Conservation (phyloP, 2,113 vertebrate genomes). For the Megatriorchis doriae region DNA sequence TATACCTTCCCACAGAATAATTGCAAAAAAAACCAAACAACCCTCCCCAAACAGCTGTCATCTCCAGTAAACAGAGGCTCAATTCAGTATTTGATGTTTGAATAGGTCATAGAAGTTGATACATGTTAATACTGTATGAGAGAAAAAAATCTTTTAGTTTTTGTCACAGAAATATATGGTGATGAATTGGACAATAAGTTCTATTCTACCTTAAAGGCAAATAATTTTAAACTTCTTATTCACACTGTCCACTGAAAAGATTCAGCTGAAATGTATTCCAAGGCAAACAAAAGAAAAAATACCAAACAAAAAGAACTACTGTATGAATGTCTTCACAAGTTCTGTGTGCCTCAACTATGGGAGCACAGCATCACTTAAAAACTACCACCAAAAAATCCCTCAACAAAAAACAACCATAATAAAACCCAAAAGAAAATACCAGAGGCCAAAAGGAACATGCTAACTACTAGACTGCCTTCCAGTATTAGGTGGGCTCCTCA, state of each 20-base stretch:
- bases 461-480: neutral
- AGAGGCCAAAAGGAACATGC: neutral
- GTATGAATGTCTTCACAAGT: neutral
- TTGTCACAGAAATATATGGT: neutral
- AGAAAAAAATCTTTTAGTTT: neutral
- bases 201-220: neutral
- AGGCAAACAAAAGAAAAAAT: neutral
- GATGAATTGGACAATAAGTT: neutral
- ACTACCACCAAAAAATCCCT: neutral
- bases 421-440: neutral
- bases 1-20: neutral
- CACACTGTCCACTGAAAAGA: neutral
- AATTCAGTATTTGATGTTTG: neutral
- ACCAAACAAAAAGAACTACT: neutral
- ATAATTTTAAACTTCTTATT: neutral
- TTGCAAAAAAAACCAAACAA: fast-evolving
- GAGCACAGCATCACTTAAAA: neutral
- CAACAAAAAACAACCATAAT: neutral
- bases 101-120: neutral
- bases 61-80: neutral
- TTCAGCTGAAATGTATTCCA: neutral
- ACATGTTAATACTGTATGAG: neutral
- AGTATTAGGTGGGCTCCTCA: neutral
- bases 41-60: neutral
- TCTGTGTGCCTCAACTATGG: neutral